Percentiles rank a stretch among this genome's conserved stretches.
These are phyloP conservation scores for Aphis gossypii DNA, from an alignment of 1,140 invertebrate species.

Conservation along the genomic window DNA sequence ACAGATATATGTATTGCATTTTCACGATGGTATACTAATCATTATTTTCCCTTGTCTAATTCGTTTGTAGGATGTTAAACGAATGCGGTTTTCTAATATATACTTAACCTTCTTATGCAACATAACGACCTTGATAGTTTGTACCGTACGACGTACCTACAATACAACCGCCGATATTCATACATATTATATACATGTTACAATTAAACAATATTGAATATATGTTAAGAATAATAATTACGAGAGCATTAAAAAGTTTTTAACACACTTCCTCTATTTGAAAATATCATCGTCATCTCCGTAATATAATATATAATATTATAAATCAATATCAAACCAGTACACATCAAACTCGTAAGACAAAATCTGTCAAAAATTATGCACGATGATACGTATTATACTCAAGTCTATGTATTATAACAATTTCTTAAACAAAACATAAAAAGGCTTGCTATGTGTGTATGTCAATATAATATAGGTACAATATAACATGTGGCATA, in stretches of 20 bases:
- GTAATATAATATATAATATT: too few species aligned
- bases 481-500: background rate
- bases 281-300: background rate
- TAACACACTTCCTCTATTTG: background rate
- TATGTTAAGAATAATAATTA: background rate
- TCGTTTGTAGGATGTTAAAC: background rate
- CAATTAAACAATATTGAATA: background rate
- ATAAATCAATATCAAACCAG: background rate
- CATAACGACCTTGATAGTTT: background rate
- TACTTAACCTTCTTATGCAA: background rate
- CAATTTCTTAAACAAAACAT: background rate
- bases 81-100: background rate
- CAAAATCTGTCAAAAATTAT: background rate
- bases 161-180: background rate
- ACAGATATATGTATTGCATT: background rate
- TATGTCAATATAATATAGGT: background rate
- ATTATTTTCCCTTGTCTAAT: background rate
- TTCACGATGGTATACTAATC: background rate
- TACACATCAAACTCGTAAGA: background rate
- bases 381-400: background rate
- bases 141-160: background rate
- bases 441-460: background rate
- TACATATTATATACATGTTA: background rate
- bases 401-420: background rate
- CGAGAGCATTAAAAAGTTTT: background rate